phyloP scores from a whole-genome alignment of 2,113 vertebrate species.

The Pogonocichla stellata region DNA sequence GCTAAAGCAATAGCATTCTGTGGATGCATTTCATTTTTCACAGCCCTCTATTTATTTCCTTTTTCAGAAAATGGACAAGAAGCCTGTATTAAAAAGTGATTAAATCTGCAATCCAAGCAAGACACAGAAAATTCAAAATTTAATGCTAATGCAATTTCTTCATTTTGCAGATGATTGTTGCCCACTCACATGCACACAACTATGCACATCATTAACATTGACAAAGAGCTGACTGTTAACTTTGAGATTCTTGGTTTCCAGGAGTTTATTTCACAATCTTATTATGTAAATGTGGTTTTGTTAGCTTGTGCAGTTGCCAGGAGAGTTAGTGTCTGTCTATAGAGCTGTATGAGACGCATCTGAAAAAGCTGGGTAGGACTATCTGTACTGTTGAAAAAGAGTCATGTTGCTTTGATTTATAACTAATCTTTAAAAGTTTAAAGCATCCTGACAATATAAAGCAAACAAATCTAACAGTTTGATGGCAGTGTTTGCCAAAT shows the following conservation, averaged over 20 bases:
- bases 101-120: constrained; percentile 26
- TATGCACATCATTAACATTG: neutral
- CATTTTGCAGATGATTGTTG: constrained; percentile 27
- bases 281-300: constrained; percentile 16
- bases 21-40: neutral
- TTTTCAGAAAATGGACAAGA: constrained; percentile 16
- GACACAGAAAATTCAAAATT: neutral
- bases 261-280: constrained; percentile 31
- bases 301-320: neutral
- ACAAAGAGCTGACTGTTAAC: constrained; percentile 14
- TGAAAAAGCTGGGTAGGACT: neutral
- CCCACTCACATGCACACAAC: neutral
- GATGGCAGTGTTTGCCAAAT: neutral
- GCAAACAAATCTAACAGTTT: neutral
- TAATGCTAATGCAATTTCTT: neutral
- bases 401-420: constrained; percentile 24
- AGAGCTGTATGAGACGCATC: neutral
- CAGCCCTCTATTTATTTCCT: neutral
- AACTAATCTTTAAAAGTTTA: constrained; percentile 22
- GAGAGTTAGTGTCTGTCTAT: neutral
- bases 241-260: constrained; percentile 17
- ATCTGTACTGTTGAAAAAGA: neutral
- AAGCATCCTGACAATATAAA: neutral
- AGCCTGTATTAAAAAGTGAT: constrained; percentile 7
- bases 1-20: neutral